Conservation (phyloP, 2,113 vertebrate species). For the Psettodes erumei region DNA sequence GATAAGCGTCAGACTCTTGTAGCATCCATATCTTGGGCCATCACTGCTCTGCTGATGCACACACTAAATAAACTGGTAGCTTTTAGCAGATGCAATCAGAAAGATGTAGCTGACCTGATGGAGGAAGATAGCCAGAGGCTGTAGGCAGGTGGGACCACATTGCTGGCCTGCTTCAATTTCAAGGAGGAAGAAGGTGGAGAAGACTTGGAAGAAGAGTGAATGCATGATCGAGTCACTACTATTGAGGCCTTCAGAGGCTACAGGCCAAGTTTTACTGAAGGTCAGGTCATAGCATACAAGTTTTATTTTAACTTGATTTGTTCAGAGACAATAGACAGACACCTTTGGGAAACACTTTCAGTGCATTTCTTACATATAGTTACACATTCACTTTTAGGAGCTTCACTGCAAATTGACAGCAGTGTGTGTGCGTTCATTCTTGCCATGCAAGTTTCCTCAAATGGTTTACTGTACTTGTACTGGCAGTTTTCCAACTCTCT, state of each 20-base stretch:
- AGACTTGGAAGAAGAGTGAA: too few relatives aligned
- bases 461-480: background rate
- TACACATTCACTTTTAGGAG: background rate
- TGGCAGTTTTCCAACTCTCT: background rate
- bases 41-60: constrained; percentile 74
- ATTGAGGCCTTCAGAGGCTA: background rate
- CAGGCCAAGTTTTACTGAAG: constrained; percentile 1
- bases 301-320: background rate
- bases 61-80: constrained; percentile 77
- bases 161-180: constrained; percentile 40
- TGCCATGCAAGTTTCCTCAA: background rate
- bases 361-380: background rate
- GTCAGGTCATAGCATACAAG: background rate
- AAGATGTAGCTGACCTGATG: constrained; percentile 73
- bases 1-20: constrained; percentile 64
- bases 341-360: background rate
- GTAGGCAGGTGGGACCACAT: constrained; percentile 40
- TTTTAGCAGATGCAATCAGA: constrained; percentile 80
- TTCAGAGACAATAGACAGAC: background rate
- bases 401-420: background rate
- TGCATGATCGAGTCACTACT: too few relatives aligned
- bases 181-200: constrained; percentile 36
- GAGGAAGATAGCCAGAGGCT: constrained; percentile 65
- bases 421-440: background rate
- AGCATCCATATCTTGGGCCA: constrained; percentile 69